Evolutionary conservation across 2,888 invertebrate genomes (phyloP), one percentile per base, ranked within the genome.

Genomic region (Aspidiotus rigidus): DNA sequence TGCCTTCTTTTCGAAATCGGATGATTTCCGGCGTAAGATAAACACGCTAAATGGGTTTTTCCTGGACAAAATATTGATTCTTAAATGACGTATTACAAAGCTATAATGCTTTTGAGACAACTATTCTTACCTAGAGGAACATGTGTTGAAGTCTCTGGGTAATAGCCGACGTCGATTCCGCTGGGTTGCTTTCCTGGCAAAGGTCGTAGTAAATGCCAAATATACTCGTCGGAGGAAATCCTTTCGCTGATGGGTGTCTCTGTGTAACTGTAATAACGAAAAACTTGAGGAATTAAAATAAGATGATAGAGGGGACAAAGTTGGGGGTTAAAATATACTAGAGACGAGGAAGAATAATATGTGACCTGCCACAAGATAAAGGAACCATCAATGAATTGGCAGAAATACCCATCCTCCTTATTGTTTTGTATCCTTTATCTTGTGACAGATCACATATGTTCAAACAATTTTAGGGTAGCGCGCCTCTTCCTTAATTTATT

Each of bases 1-100:
- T 87, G 85, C 72, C 88, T 85, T 77, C 85, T 83, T 77, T 90
- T 86, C 76, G 87, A 83, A 80, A 87, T 88, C 75, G 85, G 86
- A 79, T 85, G 88, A 76, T 87, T 87, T 76, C 89, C 91, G 77
- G 89, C 86, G 82, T 89, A 91, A 78, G 87, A 86, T 77, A 91
- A 83, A 80, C 89, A 89, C 74, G 93, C 86, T 80, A 92, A 84
- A 82, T 88, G 86, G 75, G 90, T 90, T 78, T 86, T 85, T 79
- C 90, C 90, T 89, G 71, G 5, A 66, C 5, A 5, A 28, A 28
- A 28, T 5, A 28, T 28, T 5, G n/a, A 53, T 53, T 53, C 5
- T 53, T 15, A 28, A 28, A 3, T 28, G 28, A 28, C 5, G 28
- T 28, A 3, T 28, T 28, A 5, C 28, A 28, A 28, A 28, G 28